phyloP scores from a whole-genome alignment of 2,113 vertebrate genomes.

The Chloropsis hardwickii region DNA sequence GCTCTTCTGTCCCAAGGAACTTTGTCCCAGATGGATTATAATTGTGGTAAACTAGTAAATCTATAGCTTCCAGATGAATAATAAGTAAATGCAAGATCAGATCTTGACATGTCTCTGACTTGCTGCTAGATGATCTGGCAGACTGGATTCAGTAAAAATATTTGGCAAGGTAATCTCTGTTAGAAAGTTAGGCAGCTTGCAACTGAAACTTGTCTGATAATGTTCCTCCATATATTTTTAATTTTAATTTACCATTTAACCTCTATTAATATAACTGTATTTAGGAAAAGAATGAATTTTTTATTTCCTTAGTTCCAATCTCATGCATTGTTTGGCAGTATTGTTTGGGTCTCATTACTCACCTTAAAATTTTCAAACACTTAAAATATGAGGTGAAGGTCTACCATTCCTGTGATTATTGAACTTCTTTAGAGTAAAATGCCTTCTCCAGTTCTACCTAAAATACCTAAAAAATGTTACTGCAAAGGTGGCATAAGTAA shows the following conservation, averaged over 20 bases:
- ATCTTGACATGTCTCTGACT: not conserved
- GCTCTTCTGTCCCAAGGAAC: not conserved
- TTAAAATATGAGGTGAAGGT: not conserved
- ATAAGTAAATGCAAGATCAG: not conserved
- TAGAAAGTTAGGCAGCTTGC: not conserved
- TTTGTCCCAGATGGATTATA: not conserved
- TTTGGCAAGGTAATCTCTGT: not conserved
- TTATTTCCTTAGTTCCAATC: not conserved
- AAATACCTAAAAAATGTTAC: not conserved
- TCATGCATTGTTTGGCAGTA: not conserved
- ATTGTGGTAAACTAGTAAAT: slow-evolving; percentile 4
- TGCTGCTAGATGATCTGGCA: not conserved
- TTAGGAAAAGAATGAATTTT: not conserved
- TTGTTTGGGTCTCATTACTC: not conserved
- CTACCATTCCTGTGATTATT: not conserved
- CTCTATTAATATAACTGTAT: not conserved
- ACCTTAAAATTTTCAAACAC: not conserved
- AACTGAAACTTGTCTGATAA: not conserved
- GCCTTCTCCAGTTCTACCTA: not conserved
- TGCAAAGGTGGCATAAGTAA: not conserved
- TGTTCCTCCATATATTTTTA: not conserved
- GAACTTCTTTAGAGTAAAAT: not conserved
- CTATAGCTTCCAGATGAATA: not conserved
- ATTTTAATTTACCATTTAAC: not conserved
- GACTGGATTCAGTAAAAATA: not conserved